Evolutionary conservation across 2,888 invertebrate species (phyloP), one percentile per base, ranked within the genome.

Genomic region (Heliconius erato): DNA sequence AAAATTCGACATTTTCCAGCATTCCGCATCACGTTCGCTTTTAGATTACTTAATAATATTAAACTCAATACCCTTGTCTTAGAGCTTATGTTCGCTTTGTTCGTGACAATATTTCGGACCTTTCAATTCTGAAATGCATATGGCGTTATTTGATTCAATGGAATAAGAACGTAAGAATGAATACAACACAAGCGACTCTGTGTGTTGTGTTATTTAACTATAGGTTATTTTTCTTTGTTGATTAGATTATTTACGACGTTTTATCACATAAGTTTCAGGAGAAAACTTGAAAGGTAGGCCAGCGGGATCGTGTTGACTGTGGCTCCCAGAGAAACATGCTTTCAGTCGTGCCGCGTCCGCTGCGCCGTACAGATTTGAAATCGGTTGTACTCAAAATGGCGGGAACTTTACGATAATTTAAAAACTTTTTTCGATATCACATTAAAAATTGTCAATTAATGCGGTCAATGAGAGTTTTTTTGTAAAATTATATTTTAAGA

Each of bases 241-340:
- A 26, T 7, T 40, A 59, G 19, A 40, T 71, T 80, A 12, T 78
- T 86, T 91, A 86, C 54, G 83, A 71, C 88, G 74, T 88, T 91
- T 88, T 79, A 54, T 79, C 74, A 74, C 16, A 72, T 69, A 65
- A 67, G 26, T 49, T 79, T 81, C 84, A 74, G 65, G 85, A 90
- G 92, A 92, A 95, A 95, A 95, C 94, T 95, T 94, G 91, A 91
- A 93, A 94, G 91, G 93, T 93, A 93, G 93, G 92, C 91, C 90
- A 94, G 91, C 92, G 90, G 90, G 92, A 92, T 93, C 90, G 91
- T 92, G 93, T 91, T 91, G 88, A 88, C 84, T 88, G 85, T 86
- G 87, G 92, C 90, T 91, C 90, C 91, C 90, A 87, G 89, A 89
- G 91, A 90, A 92, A 91, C 90, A 90, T 91, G 91, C 89, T 88